Evolutionary conservation across 2,797 vertebrate genomes (phyloP).

Genomic region (Pristis pectinata): DNA sequence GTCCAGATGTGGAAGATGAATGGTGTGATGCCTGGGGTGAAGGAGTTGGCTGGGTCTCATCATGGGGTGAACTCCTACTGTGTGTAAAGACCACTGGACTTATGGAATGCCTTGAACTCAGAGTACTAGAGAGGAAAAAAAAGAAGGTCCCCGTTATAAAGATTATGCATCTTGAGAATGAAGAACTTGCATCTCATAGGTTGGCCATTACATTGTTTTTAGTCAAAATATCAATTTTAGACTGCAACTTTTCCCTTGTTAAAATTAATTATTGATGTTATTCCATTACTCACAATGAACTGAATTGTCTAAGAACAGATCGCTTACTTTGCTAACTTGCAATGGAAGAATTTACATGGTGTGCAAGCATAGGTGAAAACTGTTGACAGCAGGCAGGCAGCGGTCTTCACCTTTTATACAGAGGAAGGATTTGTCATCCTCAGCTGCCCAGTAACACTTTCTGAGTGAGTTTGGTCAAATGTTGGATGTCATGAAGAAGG

Average conservation of each 20-base stretch:
- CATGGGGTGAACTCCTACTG: slow-evolving; percentile 78
- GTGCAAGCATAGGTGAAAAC: neutral
- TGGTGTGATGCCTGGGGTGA: slow-evolving; percentile 66
- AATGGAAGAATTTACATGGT: neutral
- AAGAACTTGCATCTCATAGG: neutral
- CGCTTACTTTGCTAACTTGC: neutral
- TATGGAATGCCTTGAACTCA: slow-evolving; percentile 78
- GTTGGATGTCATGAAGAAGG: neutral
- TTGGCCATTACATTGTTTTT: neutral
- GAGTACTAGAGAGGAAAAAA: slow-evolving; percentile 59
- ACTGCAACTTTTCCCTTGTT: neutral
- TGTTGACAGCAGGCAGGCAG: neutral
- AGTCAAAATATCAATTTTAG: neutral
- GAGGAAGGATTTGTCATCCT: neutral
- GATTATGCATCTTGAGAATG: neutral
- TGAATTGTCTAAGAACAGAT: neutral
- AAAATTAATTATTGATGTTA: neutral
- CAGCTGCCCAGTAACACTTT: neutral
- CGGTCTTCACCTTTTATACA: neutral
- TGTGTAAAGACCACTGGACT: slow-evolving; percentile 76
- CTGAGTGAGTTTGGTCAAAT: neutral
- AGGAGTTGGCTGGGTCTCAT: slow-evolving; percentile 69
- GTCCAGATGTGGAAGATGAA: slow-evolving; percentile 69
- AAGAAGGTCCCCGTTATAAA: neutral
- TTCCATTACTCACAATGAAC: neutral